Conservation (phyloP, 2,888 invertebrate genomes). For the Rhogogaster chlorosoma region DNA sequence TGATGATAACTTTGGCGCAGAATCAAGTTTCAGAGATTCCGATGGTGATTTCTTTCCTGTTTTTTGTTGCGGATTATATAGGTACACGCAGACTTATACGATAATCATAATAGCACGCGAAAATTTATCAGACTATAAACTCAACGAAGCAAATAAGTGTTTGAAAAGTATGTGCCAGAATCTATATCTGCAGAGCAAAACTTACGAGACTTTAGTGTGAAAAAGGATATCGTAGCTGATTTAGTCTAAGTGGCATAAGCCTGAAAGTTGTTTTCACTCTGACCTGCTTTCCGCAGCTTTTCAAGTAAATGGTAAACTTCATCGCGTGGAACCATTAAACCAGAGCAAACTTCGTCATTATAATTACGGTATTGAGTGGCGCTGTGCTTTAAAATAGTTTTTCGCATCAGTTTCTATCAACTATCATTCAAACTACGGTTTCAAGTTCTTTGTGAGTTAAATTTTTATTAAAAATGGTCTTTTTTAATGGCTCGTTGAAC, state of each 20-base stretch:
- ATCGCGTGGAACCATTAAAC: constrained; percentile 16
- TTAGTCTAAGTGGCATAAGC: constrained; percentile 14
- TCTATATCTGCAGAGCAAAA: background rate
- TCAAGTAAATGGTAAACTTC: constrained; percentile 30
- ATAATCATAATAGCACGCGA: background rate
- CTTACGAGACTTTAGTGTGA: background rate
- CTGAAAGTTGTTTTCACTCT: constrained; percentile 7
- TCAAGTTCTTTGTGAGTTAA: background rate
- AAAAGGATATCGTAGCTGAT: background rate
- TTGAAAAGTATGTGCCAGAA: background rate
- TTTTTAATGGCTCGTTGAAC: background rate
- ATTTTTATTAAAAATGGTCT: background rate
- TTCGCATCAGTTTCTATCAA: background rate
- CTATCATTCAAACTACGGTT: background rate
- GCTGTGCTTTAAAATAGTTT: background rate
- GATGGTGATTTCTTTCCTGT: background rate
- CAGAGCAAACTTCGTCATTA: constrained; percentile 3
- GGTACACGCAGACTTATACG: background rate
- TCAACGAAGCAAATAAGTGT: background rate
- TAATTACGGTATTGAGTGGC: background rate
- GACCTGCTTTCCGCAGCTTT: constrained; percentile 25
- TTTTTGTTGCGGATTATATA: background rate
- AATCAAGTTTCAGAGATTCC: background rate
- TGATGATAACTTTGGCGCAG: background rate
- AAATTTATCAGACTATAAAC: background rate